Percentiles rank a stretch among this genome's conserved stretches.
These are phyloP conservation scores for Gymnoscopelus microlampas DNA, from an alignment of 2,797 vertebrate species.

Conservation along the genomic window DNA sequence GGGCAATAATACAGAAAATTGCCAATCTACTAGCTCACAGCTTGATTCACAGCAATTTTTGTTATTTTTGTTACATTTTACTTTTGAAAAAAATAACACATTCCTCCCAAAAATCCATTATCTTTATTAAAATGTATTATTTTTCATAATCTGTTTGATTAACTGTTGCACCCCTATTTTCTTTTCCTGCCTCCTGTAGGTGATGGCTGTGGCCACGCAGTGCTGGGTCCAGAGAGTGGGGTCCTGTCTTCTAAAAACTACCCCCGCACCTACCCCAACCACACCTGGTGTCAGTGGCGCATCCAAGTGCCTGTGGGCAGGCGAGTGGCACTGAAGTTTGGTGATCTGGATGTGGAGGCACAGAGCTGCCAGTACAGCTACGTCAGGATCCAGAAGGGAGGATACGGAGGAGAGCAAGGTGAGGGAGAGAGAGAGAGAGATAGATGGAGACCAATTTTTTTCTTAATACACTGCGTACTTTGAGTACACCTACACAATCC, in stretches of 20 bases:
- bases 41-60: too few species aligned
- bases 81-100: too few species aligned
- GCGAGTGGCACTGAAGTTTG: slow-evolving; percentile 82
- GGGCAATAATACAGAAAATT: too few species aligned
- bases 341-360: slow-evolving; percentile 86
- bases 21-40: too few species aligned
- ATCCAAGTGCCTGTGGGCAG: slow-evolving; percentile 80
- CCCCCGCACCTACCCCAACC: slow-evolving; percentile 86
- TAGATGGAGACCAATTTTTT: too few species aligned
- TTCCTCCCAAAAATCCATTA: too few species aligned
- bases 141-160: too few species aligned
- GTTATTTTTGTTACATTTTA: too few species aligned
- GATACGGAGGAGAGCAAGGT: slow-evolving; percentile 68
- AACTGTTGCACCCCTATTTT: too few species aligned
- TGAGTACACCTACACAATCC: too few species aligned
- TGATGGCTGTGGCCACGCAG: slow-evolving; percentile 84
- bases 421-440: slow-evolving; percentile 11
- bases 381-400: slow-evolving; percentile 78
- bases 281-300: slow-evolving; percentile 83
- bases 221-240: slow-evolving; percentile 84
- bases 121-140: too few species aligned
- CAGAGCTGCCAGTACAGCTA: slow-evolving; percentile 83
- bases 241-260: slow-evolving; percentile 87
- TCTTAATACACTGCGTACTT: too few species aligned
- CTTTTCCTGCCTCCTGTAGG: slow-evolving; percentile 60